Base-by-base conservation (phyloP, 2,888 invertebrate genomes). In the Lasiommata megera region DNA sequence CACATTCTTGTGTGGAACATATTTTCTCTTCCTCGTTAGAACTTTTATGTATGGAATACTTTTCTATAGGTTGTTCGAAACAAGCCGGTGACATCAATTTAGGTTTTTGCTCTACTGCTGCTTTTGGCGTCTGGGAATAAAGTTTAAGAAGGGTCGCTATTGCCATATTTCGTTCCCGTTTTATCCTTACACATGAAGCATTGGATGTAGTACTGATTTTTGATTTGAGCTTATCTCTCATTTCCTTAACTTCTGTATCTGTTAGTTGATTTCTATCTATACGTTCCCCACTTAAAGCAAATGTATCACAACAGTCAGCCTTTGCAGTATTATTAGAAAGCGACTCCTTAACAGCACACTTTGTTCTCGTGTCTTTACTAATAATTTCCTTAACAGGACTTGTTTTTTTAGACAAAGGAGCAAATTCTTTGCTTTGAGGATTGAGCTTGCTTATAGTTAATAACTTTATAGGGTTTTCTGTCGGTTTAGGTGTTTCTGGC, bases 101-200 rank as follows among this genome's bases (percentile, higher is more conserved):
- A 0, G 71, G 61, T 43, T 66, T 66, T 3, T 59, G 58, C 7
- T 61, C 34, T 1, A 37, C 14, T 14, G 47, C 17, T 16, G 47
- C 6, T 8, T n/a, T 50, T 9, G 61, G 54, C 16, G 57, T n/a
- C 8, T 63, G n/a, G 1, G 78, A 67, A 55, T 77, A 69, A 0
- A 85, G 63, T 43, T 73, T 78, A 3, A 86, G 58, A 1, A 88
- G 64, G 7, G 79, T 69, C 0, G 79, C 75, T 1, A 87, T 83
- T 0, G 86, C 88, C 0, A 79, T 70, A 57, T 86, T 84, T 36
- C 74, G 77, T 48, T 77, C 72, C 9, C 67, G 72, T 50, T 76
- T 79, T 0, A 63, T 48, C 59, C 71, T 68, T 6, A 70, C 65
- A 12, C 74, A 69, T 31, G 72, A 68, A 0, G 66, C 59, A 29